phyloP scores from a whole-genome alignment of 2,797 vertebrate genomes.

The Hipposideros larvatus region DNA sequence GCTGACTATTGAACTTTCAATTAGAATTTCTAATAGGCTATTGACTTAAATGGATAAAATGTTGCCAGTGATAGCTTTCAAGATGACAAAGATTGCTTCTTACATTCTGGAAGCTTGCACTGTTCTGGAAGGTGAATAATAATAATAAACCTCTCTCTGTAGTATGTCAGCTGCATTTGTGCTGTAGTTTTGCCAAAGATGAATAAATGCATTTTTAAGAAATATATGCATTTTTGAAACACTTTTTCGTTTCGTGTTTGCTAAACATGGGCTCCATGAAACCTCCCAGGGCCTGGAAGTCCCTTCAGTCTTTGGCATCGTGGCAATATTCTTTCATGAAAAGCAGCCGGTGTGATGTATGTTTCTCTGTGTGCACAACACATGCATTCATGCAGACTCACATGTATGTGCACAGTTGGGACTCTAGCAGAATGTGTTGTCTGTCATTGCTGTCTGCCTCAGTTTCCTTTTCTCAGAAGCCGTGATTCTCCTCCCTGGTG shows the following conservation, averaged over 20 bases:
- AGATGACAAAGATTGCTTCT: constrained; percentile 92
- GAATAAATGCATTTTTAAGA: constrained; percentile 56
- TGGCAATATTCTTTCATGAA: constrained; percentile 69
- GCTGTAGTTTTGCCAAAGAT: constrained; percentile 22
- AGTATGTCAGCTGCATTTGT: neutral
- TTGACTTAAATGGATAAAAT: constrained; percentile 98
- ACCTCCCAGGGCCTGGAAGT: neutral
- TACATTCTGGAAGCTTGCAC: constrained; percentile 87
- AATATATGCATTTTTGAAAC: neutral
- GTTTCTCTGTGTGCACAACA: neutral
- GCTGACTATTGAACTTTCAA: constrained; percentile 97
- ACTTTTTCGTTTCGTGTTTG: neutral
- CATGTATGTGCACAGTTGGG: constrained; percentile 6
- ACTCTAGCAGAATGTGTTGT: constrained; percentile 41
- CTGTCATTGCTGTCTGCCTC: constrained; percentile 7
- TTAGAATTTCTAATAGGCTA: constrained; percentile 99
- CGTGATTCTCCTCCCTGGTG: constrained; percentile 67
- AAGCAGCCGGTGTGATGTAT: neutral
- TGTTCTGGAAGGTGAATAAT: constrained; percentile 81
- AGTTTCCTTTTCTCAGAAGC: constrained; percentile 63
- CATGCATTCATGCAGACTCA: neutral
- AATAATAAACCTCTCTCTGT: constrained; percentile 81
- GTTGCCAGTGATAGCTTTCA: constrained; percentile 93
- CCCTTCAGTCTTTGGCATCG: constrained; percentile 63
- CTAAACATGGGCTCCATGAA: neutral